These are phyloP conservation scores for Gallirallus australis DNA, from an alignment of 2,797 vertebrate species.

Conservation along the genomic window DNA sequence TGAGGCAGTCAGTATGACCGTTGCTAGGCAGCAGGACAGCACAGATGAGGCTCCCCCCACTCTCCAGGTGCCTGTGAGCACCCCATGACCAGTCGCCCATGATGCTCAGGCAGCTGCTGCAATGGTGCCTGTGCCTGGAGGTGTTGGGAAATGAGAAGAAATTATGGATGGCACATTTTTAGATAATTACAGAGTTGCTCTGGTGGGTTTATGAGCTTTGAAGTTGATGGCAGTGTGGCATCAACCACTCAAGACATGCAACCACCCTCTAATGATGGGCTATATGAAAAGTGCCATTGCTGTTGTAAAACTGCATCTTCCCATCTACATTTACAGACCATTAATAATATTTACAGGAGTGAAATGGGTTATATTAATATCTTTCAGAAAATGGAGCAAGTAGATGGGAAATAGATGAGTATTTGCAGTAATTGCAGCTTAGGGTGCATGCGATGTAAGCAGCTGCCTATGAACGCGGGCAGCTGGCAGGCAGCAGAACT, in stretches of 20 bases:
- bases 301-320: neutral
- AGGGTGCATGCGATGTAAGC: neutral
- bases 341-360: neutral
- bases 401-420: neutral
- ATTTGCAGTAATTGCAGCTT: slow-evolving; percentile 33
- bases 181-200: neutral
- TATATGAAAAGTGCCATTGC: neutral
- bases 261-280: neutral
- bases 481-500: neutral
- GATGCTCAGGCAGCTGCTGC: neutral
- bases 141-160: neutral
- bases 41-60: fast-evolving
- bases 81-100: neutral
- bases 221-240: neutral
- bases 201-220: neutral
- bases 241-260: neutral
- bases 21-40: neutral
- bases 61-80: neutral
- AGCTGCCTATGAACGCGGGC: neutral
- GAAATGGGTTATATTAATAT: slow-evolving; percentile 35
- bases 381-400: neutral
- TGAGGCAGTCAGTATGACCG: neutral
- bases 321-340: neutral
- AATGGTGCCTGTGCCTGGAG: fast-evolving
- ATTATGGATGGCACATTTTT: neutral